Percentiles rank a stretch among this genome's conserved stretches.
Evolutionary conservation across 1,140 invertebrate genomes (phyloP).

Genomic region (Drosophila auraria): DNA sequence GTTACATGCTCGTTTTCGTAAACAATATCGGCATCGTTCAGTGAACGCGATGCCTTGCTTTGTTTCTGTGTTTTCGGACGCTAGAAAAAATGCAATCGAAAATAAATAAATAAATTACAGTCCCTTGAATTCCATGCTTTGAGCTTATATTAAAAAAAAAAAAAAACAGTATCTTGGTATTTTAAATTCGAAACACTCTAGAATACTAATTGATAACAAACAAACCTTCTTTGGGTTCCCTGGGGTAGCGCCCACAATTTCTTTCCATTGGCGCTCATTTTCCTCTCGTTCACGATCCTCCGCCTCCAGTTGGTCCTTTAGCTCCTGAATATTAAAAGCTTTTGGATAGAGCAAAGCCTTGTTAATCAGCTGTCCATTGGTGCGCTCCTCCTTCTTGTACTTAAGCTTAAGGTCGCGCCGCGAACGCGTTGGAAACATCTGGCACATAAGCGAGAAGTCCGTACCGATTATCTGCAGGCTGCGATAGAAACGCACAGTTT

Average conservation of each 20-base stretch:
- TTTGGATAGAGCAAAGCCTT: constrained; percentile 85
- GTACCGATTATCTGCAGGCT: constrained; percentile 95
- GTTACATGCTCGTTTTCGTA: constrained; percentile 75
- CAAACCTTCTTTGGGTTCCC: constrained; percentile 61
- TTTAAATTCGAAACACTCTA: too few relatives aligned
- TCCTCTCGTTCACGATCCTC: constrained; percentile 81
- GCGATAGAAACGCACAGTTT: constrained; percentile 94
- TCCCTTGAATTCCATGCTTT: too few relatives aligned
- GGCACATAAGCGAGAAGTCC: constrained; percentile 94
- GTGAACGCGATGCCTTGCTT: constrained; percentile 57
- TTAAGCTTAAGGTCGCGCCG: constrained; percentile 92
- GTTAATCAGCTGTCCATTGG: constrained; percentile 84
- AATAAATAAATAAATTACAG: neutral
- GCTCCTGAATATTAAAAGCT: constrained; percentile 85
- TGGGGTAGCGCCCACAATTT: constrained; percentile 46
- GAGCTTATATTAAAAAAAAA: too few relatives aligned
- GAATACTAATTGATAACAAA: neutral
- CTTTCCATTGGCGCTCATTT: constrained; percentile 59
- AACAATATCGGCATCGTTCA: constrained; percentile 65
- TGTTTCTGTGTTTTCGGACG: constrained; percentile 33
- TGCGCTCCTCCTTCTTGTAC: constrained; percentile 86
- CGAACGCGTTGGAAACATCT: constrained; percentile 91
- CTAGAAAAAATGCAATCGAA: constrained; percentile 20
- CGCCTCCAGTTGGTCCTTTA: constrained; percentile 84
- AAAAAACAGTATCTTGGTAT: too few relatives aligned